Evolutionary conservation across 2,888 invertebrate species (phyloP).

Genomic region (Philereme transversata): DNA sequence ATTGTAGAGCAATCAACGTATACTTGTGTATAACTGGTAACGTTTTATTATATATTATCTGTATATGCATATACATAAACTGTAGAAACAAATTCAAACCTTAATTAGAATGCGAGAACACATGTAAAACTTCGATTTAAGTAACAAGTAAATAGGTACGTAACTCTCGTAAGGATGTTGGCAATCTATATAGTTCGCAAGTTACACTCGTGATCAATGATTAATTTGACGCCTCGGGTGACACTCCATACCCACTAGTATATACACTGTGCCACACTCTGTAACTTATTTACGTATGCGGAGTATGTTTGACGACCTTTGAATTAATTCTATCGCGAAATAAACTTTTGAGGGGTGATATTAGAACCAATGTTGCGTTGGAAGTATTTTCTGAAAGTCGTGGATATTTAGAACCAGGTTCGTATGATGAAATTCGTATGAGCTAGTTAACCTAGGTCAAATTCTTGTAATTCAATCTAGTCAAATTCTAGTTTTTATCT

Average conservation of each 20-base stretch:
- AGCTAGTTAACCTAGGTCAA: too few species aligned
- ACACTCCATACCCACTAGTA: slow-evolving; percentile 9
- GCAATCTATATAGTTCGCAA: slow-evolving; percentile 38
- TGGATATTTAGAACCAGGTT: too few species aligned
- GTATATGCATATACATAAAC: not conserved
- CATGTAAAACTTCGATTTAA: slow-evolving; percentile 14
- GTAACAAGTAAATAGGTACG: slow-evolving; percentile 22
- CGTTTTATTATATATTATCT: too few species aligned
- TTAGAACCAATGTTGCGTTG: not conserved
- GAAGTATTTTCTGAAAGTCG: too few species aligned
- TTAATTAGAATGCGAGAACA: slow-evolving; percentile 16
- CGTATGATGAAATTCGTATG: too few species aligned
- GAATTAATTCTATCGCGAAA: slow-evolving; percentile 22
- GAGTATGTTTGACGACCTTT: slow-evolving; percentile 34
- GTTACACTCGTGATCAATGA: slow-evolving; percentile 45
- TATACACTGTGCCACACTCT: not conserved
- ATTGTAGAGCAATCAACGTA: too few species aligned
- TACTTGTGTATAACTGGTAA: too few species aligned
- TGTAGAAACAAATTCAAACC: slow-evolving; percentile 10
- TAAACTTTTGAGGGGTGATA: not conserved
- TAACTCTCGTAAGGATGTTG: slow-evolving; percentile 36
- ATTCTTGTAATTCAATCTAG: too few species aligned
- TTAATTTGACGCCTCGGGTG: slow-evolving; percentile 45
- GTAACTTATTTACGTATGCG: slow-evolving; percentile 35
- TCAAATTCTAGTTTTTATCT: too few species aligned